phyloP scores from a whole-genome alignment of 2,888 invertebrate species.

The Polydrusus tereticollis region DNA sequence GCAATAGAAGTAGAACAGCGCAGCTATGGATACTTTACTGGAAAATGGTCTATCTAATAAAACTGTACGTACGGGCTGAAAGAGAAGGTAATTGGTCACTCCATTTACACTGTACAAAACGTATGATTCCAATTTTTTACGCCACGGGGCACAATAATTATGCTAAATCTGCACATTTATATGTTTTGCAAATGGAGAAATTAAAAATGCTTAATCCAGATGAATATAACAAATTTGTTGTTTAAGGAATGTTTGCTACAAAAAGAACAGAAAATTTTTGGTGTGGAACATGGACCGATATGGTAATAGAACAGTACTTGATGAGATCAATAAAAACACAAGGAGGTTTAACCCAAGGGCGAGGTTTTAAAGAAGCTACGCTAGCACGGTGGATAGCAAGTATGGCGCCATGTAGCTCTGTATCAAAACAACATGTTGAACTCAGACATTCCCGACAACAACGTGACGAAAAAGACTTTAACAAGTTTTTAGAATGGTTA shows the following conservation, averaged over 20 bases:
- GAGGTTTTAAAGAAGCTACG: constrained; percentile 23
- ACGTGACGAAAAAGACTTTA: neutral
- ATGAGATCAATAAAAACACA: constrained; percentile 54
- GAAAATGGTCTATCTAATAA: no score
- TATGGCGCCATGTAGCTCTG: constrained; percentile 7
- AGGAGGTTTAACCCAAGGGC: constrained; percentile 28
- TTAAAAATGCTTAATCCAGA: constrained; percentile 26
- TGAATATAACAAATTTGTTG: constrained; percentile 32
- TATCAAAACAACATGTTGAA: constrained; percentile 13
- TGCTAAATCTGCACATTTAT: constrained; percentile 3
- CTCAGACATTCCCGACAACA: constrained; percentile 9
- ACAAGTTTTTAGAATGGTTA: constrained; percentile 12
- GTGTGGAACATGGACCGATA: constrained; percentile 30
- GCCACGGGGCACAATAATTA: constrained; percentile 15
- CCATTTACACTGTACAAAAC: neutral
- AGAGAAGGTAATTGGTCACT: neutral
- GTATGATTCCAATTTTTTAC: constrained; percentile 9
- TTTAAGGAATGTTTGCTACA: constrained; percentile 39
- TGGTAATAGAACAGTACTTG: constrained; percentile 12
- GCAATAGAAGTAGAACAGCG: no score
- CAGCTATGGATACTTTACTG: no score
- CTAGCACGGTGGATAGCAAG: constrained; percentile 9
- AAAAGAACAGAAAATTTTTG: constrained; percentile 42
- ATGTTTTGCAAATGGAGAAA: constrained; percentile 4
- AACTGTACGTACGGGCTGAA: neutral